Percentiles rank a stretch among this genome's conserved stretches.
These are phyloP conservation scores for Hippocampus kuda DNA, from an alignment of 2,797 vertebrate species.

Conservation along the genomic window DNA sequence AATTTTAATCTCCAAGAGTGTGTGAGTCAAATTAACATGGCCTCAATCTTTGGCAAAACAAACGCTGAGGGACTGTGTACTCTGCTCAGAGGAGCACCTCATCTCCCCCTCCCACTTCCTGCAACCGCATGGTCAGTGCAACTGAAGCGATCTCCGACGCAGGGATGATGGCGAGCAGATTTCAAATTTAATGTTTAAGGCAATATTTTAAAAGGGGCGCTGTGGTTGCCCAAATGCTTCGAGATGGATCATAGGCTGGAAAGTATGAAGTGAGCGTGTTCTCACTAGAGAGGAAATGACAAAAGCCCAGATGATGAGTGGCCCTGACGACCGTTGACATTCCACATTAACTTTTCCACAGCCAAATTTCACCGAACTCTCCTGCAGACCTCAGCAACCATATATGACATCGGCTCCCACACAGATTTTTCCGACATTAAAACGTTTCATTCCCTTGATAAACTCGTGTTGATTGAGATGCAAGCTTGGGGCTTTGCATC, in stretches of 20 bases:
- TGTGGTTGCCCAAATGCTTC: conserved; percentile 18
- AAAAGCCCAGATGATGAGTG: conserved; percentile 44
- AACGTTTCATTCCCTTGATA: background rate
- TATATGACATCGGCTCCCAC: background rate
- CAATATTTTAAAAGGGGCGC: conserved; percentile 13
- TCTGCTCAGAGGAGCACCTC: conserved; percentile 14
- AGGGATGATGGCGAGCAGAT: conserved; percentile 29
- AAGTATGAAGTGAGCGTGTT: conserved; percentile 43
- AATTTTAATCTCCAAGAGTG: no score
- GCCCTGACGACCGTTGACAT: conserved; percentile 51
- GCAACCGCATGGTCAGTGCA: background rate
- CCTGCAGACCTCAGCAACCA: conserved; percentile 12
- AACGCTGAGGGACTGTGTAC: background rate
- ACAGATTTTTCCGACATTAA: background rate
- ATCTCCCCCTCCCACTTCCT: background rate
- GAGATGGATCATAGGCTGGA: conserved; percentile 34
- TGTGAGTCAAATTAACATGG: background rate
- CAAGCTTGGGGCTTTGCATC: no score
- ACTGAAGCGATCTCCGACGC: background rate
- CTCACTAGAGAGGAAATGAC: conserved; percentile 38
- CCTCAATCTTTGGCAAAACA: conserved; percentile 11
- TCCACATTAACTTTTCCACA: conserved; percentile 43
- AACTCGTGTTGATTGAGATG: background rate
- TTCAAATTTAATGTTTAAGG: conserved; percentile 42
- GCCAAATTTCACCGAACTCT: conserved; percentile 14